phyloP scores from a whole-genome alignment of 2,888 invertebrate genomes.

The Polyommatus icarus region DNA sequence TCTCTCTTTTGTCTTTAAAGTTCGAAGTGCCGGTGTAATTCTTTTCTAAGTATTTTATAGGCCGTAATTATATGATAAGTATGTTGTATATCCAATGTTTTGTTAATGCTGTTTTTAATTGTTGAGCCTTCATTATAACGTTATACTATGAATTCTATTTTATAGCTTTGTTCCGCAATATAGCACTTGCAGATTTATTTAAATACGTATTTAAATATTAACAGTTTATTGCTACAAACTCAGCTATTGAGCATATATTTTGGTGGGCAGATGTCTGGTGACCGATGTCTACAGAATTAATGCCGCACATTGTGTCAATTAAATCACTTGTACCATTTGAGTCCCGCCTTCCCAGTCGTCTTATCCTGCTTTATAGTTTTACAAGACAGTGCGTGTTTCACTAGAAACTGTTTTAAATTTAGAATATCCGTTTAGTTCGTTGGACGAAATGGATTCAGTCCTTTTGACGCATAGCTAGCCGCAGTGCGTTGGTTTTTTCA shows the following conservation, averaged over 20 bases:
- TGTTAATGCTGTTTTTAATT: no score
- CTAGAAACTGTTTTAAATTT: slow-evolving; percentile 75
- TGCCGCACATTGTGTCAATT: slow-evolving; percentile 62
- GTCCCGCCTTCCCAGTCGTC: slow-evolving; percentile 60
- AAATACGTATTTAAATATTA: no score
- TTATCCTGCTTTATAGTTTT: slow-evolving; percentile 63
- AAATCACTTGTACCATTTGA: slow-evolving; percentile 66
- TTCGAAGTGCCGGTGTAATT: neutral
- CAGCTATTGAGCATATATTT: slow-evolving; percentile 23
- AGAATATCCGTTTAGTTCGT: slow-evolving; percentile 76
- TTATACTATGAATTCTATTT: neutral
- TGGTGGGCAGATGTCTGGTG: slow-evolving; percentile 38
- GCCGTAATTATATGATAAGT: neutral
- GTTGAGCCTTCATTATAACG: no score
- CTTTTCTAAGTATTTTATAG: neutral
- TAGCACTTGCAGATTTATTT: no score
- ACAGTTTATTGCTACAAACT: neutral
- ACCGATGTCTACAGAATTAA: slow-evolving; percentile 49
- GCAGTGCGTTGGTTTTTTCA: slow-evolving; percentile 41
- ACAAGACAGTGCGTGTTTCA: slow-evolving; percentile 68
- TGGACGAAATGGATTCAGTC: slow-evolving; percentile 69
- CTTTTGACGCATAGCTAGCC: slow-evolving; percentile 50
- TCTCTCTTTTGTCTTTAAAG: neutral
- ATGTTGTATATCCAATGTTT: neutral
- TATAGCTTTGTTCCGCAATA: neutral